phyloP scores from a whole-genome alignment of 1,140 invertebrate species.

The Drosophila cardini region DNA sequence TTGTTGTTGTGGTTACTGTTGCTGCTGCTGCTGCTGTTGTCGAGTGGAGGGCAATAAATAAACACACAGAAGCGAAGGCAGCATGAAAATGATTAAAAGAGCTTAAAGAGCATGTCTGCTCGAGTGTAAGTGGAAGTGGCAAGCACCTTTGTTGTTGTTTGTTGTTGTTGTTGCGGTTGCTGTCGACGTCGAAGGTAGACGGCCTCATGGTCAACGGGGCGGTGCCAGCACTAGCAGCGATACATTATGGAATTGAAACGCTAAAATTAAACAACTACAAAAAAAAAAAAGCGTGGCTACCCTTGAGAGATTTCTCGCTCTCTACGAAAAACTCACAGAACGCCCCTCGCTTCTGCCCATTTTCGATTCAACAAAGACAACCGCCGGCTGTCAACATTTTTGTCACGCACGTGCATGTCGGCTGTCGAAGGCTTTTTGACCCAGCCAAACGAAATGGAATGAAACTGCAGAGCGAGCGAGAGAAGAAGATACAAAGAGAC shows the following conservation, averaged over 20 bases:
- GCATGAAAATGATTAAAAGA: slow-evolving; percentile 83
- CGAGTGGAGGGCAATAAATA: slow-evolving; percentile 68
- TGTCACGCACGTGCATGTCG: slow-evolving; percentile 77
- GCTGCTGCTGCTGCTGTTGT: slow-evolving; percentile 22
- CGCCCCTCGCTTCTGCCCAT: neutral
- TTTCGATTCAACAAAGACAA: slow-evolving; percentile 13
- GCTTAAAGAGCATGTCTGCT: slow-evolving; percentile 75
- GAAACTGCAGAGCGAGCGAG: slow-evolving; percentile 40
- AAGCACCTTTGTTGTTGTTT: slow-evolving; percentile 19
- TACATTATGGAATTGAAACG: slow-evolving; percentile 44
- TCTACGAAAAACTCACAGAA: neutral
- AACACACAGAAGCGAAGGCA: slow-evolving; percentile 66
- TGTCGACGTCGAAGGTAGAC: slow-evolving; percentile 44
- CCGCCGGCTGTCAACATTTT: slow-evolving; percentile 74
- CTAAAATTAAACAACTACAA: too few relatives aligned
- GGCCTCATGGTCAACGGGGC: slow-evolving; percentile 72
- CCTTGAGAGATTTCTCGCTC: slow-evolving; percentile 33
- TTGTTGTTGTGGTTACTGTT: slow-evolving; percentile 2
- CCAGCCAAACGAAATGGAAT: slow-evolving; percentile 49
- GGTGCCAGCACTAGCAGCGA: slow-evolving; percentile 30
- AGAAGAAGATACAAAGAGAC: neutral
- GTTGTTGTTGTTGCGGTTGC: slow-evolving; percentile 6
- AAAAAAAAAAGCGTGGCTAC: slow-evolving; percentile 29
- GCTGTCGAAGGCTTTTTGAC: slow-evolving; percentile 63
- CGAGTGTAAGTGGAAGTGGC: slow-evolving; percentile 51